Evolutionary conservation across 23 tunicate genomes (phyloP).

Genomic region (Trididemnum miniatum): DNA sequence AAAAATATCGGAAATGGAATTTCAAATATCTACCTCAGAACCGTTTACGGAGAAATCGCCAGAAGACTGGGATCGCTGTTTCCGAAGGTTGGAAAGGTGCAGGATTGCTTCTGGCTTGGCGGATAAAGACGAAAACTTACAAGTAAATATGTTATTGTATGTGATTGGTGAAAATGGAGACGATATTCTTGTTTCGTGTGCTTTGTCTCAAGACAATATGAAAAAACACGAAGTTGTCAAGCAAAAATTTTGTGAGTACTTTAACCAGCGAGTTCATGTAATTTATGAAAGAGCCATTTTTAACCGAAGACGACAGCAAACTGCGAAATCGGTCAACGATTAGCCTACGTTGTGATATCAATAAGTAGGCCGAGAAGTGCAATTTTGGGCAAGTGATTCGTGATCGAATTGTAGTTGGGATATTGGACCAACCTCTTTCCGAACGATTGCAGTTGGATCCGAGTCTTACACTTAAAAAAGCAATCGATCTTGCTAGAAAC

Average conservation of each 20-base stretch:
- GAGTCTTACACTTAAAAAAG: no score
- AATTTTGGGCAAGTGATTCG: no score
- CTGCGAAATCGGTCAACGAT: not conserved
- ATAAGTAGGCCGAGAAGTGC: no score
- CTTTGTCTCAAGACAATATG: not conserved
- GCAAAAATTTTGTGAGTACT: not conserved
- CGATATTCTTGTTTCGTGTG: not conserved
- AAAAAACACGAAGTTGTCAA: not conserved
- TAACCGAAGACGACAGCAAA: not conserved
- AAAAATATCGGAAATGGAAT: not conserved
- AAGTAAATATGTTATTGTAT: not conserved
- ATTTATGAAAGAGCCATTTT: not conserved
- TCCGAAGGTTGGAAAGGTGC: not conserved
- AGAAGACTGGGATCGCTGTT: not conserved
- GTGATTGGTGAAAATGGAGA: slow-evolving; percentile 15
- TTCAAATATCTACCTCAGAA: not conserved
- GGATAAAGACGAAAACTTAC: not conserved
- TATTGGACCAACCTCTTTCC: no score
- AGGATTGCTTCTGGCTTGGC: not conserved
- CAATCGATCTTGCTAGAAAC: no score
- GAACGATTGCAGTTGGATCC: no score
- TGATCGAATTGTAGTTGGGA: no score
- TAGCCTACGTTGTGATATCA: no score
- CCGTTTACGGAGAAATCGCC: not conserved
- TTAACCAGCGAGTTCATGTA: not conserved